Percentiles rank a stretch among this genome's conserved stretches.
These are phyloP conservation scores for Hypomesus transpacificus DNA, from an alignment of 2,113 vertebrate species.

Conservation along the genomic window DNA sequence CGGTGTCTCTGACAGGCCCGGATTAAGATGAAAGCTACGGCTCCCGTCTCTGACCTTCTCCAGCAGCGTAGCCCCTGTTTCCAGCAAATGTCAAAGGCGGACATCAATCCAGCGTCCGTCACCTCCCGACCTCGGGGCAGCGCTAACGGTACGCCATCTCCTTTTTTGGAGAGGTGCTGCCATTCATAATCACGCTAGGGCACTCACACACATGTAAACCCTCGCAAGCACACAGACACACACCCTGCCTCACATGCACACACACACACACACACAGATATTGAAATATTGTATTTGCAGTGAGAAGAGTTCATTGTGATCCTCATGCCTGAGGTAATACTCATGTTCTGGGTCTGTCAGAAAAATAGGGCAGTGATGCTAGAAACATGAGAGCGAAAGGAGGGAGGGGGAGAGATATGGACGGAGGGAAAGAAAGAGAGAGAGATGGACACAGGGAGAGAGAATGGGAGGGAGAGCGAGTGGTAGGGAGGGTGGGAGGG, in stretches of 20 bases:
- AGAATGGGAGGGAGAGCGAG: not conserved
- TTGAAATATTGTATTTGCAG: not conserved
- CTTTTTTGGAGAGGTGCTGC: no score
- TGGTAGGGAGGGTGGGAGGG: not conserved
- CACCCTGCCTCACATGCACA: not conserved
- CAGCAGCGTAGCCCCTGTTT: not conserved
- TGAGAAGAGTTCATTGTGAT: not conserved
- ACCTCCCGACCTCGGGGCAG: not conserved
- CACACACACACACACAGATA: slow-evolving; percentile 2
- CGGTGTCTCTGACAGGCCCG: slow-evolving; percentile 27
- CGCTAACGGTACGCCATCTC: no score
- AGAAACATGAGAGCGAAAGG: not conserved
- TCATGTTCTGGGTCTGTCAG: slow-evolving; percentile 4
- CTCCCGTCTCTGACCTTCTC: slow-evolving; percentile 21
- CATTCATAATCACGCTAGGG: not conserved
- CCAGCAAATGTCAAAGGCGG: slow-evolving; percentile 14
- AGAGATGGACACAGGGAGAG: not conserved
- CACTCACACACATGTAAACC: not conserved
- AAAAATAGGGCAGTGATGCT: slow-evolving; percentile 3
- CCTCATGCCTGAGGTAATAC: not conserved
- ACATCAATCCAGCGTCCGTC: not conserved
- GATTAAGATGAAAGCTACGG: slow-evolving; percentile 32
- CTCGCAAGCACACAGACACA: not conserved
- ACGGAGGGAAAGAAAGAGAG: not conserved
- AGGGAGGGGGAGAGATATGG: not conserved